Evolutionary conservation across 2,797 vertebrate genomes (phyloP).

Genomic region (Pseudochirops cupreus): DNA sequence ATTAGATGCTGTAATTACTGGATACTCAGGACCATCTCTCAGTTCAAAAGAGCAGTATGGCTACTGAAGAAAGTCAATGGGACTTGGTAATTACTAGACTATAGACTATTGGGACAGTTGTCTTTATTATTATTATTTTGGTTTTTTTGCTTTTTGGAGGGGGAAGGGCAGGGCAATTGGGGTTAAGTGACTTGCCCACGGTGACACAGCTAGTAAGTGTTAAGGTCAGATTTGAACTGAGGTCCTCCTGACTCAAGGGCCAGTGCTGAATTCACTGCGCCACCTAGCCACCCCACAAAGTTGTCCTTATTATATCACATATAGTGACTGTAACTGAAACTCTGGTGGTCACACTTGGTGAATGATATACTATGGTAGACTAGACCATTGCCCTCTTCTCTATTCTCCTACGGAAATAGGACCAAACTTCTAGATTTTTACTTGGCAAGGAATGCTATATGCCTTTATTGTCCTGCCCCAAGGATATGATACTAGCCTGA

Average conservation of each 20-base stretch:
- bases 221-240: too few relatives aligned
- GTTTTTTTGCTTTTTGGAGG: too few relatives aligned
- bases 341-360: not conserved
- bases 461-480: too few relatives aligned
- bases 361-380: not conserved
- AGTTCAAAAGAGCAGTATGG: not conserved
- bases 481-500: not conserved
- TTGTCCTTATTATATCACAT: not conserved
- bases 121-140: too few relatives aligned
- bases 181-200: too few relatives aligned
- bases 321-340: not conserved
- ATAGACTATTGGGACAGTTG: accelerated
- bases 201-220: too few relatives aligned
- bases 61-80: not conserved
- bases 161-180: too few relatives aligned
- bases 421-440: not conserved
- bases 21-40: accelerated
- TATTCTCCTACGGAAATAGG: too few relatives aligned
- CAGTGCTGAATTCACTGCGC: too few relatives aligned
- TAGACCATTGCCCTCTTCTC: not conserved
- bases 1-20: not conserved
- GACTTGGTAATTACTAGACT: too few relatives aligned
- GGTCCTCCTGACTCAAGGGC: too few relatives aligned
- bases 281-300: not conserved
- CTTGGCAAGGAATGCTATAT: not conserved